Conservation (phyloP, 2,113 vertebrate species). For the Sialia sialis region DNA sequence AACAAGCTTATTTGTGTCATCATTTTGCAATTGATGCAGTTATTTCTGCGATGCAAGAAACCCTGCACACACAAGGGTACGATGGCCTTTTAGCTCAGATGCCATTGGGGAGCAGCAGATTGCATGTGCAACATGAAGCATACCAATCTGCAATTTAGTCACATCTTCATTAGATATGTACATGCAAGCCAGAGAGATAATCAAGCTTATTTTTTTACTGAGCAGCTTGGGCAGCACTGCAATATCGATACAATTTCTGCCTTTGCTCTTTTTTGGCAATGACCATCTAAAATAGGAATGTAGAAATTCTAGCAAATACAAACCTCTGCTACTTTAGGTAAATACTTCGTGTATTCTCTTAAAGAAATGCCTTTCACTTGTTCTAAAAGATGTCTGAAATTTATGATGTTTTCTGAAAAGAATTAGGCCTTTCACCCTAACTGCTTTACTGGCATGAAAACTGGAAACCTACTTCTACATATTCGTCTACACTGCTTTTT, state of each 20-base stretch:
- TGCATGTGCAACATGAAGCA: accelerated
- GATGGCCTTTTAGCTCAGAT: background rate
- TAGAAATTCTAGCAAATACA: background rate
- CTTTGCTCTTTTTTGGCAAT: background rate
- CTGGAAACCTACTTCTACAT: background rate
- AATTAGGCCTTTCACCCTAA: background rate
- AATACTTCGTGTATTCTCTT: background rate
- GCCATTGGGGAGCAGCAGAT: background rate
- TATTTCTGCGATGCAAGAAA: background rate
- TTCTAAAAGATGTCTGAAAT: background rate
- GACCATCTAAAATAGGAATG: background rate
- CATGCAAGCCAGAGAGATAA: background rate
- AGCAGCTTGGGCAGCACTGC: background rate
- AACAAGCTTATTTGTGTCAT: background rate
- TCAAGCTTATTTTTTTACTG: background rate
- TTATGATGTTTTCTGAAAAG: background rate
- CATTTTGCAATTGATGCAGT: background rate
- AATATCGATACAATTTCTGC: background rate
- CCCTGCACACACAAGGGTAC: background rate
- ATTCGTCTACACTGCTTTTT: background rate
- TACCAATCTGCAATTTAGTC: background rate
- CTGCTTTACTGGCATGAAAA: background rate
- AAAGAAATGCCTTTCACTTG: background rate
- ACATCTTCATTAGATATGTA: background rate
- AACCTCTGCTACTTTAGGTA: background rate